Conservation (phyloP, 2,797 vertebrate genomes). For the Champsocephalus gunnari region DNA sequence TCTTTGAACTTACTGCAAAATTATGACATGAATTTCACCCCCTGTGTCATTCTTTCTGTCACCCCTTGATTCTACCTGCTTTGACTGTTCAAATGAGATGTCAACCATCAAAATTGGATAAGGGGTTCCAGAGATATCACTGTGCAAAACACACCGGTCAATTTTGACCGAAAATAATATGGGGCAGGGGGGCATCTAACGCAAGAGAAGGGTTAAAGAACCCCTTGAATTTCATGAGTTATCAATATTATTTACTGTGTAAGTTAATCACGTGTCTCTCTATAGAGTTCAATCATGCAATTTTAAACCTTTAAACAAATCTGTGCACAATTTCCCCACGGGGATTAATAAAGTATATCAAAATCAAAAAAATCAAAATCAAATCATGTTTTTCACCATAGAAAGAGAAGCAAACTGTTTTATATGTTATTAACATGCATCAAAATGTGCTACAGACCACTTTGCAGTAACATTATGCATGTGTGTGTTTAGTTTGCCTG, state of each 20-base stretch:
- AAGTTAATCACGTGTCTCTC: slow-evolving; percentile 27
- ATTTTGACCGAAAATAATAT: no score
- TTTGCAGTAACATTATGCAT: slow-evolving; percentile 1
- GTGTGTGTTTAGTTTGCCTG: slow-evolving; percentile 17
- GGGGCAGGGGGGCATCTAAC: no score
- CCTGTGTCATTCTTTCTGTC: no score
- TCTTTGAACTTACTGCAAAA: no score
- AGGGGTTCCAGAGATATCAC: no score
- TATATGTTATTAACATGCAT: slow-evolving; percentile 8
- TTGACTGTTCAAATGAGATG: no score
- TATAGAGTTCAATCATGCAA: slow-evolving; percentile 2
- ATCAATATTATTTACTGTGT: slow-evolving; percentile 37
- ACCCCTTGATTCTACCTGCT: no score
- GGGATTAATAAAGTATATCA: no score
- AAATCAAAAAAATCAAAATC: no score
- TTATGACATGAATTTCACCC: no score
- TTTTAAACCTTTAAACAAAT: background rate
- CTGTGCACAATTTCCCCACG: background rate
- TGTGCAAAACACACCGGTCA: no score
- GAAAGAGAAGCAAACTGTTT: slow-evolving; percentile 8
- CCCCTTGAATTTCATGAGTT: slow-evolving; percentile 16
- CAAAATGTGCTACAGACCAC: slow-evolving; percentile 6
- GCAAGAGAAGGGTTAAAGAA: slow-evolving; percentile 5
- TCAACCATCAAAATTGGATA: no score
- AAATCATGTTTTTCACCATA: background rate